These are phyloP conservation scores for Rhodophaea formosa DNA, from an alignment of 2,888 invertebrate genomes.

Conservation along the genomic window DNA sequence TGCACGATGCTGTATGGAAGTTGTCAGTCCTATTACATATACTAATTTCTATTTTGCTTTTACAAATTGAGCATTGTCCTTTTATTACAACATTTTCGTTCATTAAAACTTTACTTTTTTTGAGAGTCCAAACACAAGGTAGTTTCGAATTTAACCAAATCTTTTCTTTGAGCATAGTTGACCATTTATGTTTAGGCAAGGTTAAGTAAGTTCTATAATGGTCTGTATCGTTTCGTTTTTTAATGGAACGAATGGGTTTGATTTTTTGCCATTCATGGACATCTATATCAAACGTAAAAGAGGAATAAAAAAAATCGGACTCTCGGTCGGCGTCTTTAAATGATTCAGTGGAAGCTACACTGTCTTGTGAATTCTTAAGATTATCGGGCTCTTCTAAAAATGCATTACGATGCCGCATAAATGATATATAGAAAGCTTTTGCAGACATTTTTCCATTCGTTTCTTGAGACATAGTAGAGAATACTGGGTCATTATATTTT, in stretches of 20 bases:
- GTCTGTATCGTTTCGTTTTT: neutral
- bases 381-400: too few species aligned
- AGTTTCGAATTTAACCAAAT: neutral
- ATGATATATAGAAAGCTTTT: neutral
- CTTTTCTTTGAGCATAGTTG: neutral
- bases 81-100: neutral
- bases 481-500: neutral
- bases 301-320: neutral
- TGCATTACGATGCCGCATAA: neutral
- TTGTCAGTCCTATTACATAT: neutral
- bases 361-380: neutral
- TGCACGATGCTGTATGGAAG: neutral
- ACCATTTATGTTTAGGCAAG: neutral
- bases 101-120: neutral
- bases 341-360: neutral
- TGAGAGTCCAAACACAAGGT: neutral
- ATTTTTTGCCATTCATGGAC: slow-evolving; percentile 3
- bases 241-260: neutral
- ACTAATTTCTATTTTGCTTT: neutral
- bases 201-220: neutral
- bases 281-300: slow-evolving; percentile 1
- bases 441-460: neutral
- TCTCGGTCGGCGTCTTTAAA: slow-evolving; percentile 8
- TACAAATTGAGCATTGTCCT: neutral
- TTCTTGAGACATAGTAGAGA: neutral